phyloP scores from a whole-genome alignment of 1,140 invertebrate genomes.

The Temnothorax nylanderi region DNA sequence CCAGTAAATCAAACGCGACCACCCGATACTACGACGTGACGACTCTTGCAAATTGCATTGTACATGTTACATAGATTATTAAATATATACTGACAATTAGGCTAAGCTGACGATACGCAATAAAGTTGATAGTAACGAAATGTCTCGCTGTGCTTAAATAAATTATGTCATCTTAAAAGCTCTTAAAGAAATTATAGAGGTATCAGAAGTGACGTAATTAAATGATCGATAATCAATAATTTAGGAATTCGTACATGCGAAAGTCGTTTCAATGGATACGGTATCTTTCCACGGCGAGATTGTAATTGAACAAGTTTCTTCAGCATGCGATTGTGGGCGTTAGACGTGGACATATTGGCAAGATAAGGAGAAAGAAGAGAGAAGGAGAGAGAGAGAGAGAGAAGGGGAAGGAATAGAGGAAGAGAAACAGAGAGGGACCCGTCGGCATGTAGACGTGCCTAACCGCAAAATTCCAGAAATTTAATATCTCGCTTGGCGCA shows the following conservation, averaged over 20 bases:
- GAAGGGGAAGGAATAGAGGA: slow-evolving; percentile 25
- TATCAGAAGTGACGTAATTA: too few relatives aligned
- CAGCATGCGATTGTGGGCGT: slow-evolving; percentile 32
- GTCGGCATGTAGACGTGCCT: slow-evolving; percentile 78
- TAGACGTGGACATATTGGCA: slow-evolving; percentile 38
- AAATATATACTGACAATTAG: slow-evolving; percentile 4
- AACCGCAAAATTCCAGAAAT: slow-evolving; percentile 86
- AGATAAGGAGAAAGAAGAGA: slow-evolving; percentile 23
- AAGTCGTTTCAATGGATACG: slow-evolving; percentile 14
- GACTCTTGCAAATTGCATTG: not conserved
- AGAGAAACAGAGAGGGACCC: slow-evolving; percentile 46
- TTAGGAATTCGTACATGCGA: not conserved
- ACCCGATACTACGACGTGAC: not conserved
- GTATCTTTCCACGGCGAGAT: slow-evolving; percentile 45
- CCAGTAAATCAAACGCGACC: not conserved
- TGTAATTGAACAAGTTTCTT: slow-evolving; percentile 53
- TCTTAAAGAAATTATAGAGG: not conserved
- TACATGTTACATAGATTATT: slow-evolving; percentile 24
- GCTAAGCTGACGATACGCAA: slow-evolving; percentile 41
- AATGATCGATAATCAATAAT: slow-evolving; percentile 18
- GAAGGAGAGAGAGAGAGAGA: slow-evolving; percentile 20
- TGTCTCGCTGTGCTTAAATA: not conserved
- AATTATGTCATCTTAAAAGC: not conserved
- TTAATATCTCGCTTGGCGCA: slow-evolving; percentile 83
- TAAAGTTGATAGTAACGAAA: slow-evolving; percentile 42